These are phyloP conservation scores for zebrafish (Danio rerio) DNA, from an alignment of 2,113 vertebrate species.

Conservation along the genomic window DNA sequence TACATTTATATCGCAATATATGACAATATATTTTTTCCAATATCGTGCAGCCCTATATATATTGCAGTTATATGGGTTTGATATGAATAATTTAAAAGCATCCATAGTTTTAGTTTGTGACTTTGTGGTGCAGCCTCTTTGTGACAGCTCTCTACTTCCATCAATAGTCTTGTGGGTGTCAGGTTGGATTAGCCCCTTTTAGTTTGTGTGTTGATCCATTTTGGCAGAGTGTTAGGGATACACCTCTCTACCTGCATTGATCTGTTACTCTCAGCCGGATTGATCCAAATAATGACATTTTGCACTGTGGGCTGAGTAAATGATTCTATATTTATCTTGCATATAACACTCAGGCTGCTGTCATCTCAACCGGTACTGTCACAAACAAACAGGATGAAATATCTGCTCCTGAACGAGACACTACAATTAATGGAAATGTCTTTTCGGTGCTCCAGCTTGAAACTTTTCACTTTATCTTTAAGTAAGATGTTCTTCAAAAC, in stretches of 20 bases:
- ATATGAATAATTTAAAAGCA: no score
- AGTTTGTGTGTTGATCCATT: conserved; percentile 28
- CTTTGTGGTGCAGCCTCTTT: not conserved
- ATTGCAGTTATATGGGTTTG: no score
- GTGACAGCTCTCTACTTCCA: not conserved
- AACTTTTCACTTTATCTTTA: not conserved
- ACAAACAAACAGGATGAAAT: not conserved
- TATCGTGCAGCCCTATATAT: no score
- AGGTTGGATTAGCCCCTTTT: conserved; percentile 39
- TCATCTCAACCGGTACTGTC: not conserved
- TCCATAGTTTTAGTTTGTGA: no score
- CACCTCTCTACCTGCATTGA: conserved; percentile 28
- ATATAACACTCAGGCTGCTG: not conserved
- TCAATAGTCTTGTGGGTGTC: conserved; percentile 26
- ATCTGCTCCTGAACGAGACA: not conserved
- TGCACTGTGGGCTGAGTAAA: conserved; percentile 21
- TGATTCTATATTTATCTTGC: conserved; percentile 42
- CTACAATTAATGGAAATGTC: not conserved
- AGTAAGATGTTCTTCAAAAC: not conserved
- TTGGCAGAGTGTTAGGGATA: conserved; percentile 4
- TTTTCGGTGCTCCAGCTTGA: not conserved
- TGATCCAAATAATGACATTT: conserved; percentile 39
- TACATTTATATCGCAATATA: no score
- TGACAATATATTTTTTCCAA: no score
- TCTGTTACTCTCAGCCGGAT: conserved; percentile 38